Base-by-base conservation (phyloP, 2,797 vertebrate species). In the Falco peregrinus region DNA sequence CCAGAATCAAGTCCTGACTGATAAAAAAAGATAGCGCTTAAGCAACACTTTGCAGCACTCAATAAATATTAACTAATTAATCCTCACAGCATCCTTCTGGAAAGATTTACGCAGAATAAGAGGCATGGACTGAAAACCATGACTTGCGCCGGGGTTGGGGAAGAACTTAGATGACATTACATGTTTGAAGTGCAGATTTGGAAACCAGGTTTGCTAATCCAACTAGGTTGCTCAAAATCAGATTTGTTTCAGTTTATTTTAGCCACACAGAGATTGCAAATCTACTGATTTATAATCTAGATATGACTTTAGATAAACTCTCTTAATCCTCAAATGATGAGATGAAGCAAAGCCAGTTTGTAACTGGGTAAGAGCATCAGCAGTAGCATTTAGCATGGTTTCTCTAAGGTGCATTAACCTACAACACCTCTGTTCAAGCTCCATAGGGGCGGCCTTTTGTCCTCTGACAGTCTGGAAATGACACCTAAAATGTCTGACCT, bases 11-110 rank as follows among this genome's bases (percentile, higher is more conserved):
- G 69, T 51, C 89, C 78, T 4, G 16, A 83, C 81, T 35, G 75
- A 78, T 67, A 69, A 82, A 91, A 94, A 53, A 77, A 95, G 85
- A 83, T 16, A 88, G 90, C 73, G 69, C 89, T 92, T 92, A 93
- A 95, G 85, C 79, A 93, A 90, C 90, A 70, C 61, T 56, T 93
- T 63, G 1, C 82, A 68, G 81, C 95, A 69, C 84, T 91, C 84
- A 78, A 90, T 94, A 90, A 79, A 90, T 50, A 90, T 88, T 91
- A 95, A 88, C 87, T 95, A 96, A 96, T 93, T 91, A 95, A 89
- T 84, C 82, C 90, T 88, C 63, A 22, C 67, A 82, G 70, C 78
- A 28, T 75, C 61, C 89, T 53, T 4, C 31, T 68, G 59, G 87
- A 76, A 91, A 61, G 77, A 35, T 21, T 82, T 68, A 22, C 35